A percentile compares a stretch with the other conserved stretches of the same genome.
phyloP scores from a whole-genome alignment of 2,888 invertebrate genomes.

The Dryomyza anilis region DNA sequence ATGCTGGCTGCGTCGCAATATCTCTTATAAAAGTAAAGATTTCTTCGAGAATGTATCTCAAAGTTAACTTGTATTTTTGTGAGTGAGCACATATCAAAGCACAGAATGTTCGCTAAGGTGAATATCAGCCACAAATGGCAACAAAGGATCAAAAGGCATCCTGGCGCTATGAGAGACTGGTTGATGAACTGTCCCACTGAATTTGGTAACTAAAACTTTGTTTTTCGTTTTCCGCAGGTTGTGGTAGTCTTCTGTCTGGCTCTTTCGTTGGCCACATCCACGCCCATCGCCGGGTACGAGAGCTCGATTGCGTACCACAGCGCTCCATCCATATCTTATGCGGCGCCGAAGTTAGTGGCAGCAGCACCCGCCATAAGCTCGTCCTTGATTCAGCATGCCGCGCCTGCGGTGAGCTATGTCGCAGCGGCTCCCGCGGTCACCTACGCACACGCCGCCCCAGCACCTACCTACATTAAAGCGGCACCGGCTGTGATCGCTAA shows the following conservation, averaged over 20 bases:
- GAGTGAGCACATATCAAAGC: slow-evolving; percentile 50
- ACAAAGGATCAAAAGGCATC: background rate
- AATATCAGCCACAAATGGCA: slow-evolving; percentile 33
- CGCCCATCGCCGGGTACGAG: slow-evolving; percentile 46
- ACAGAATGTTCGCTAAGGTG: slow-evolving; percentile 58
- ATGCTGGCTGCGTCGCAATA: slow-evolving; percentile 7
- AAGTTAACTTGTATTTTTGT: slow-evolving; percentile 57
- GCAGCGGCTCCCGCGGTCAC: slow-evolving; percentile 47
- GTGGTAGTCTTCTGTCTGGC: slow-evolving; percentile 50
- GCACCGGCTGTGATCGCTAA: slow-evolving; percentile 61
- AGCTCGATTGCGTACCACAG: slow-evolving; percentile 35
- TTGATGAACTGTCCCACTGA: background rate
- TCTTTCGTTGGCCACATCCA: slow-evolving; percentile 46
- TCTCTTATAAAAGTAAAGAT: slow-evolving; percentile 58
- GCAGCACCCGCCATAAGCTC: slow-evolving; percentile 48
- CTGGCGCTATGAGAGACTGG: background rate
- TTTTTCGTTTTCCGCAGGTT: slow-evolving; percentile 41
- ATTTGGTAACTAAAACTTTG: background rate
- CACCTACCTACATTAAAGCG: slow-evolving; percentile 52
- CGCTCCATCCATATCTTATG: slow-evolving; percentile 39
- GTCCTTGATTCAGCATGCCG: slow-evolving; percentile 38
- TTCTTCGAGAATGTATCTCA: slow-evolving; percentile 55
- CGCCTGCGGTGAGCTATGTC: slow-evolving; percentile 29
- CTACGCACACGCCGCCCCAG: slow-evolving; percentile 51
- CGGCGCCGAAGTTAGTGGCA: slow-evolving; percentile 29